A percentile compares a stretch with the other conserved stretches of the same genome.
phyloP scores from a whole-genome alignment of 2,888 invertebrate species.

The Sipunculus nudus region DNA sequence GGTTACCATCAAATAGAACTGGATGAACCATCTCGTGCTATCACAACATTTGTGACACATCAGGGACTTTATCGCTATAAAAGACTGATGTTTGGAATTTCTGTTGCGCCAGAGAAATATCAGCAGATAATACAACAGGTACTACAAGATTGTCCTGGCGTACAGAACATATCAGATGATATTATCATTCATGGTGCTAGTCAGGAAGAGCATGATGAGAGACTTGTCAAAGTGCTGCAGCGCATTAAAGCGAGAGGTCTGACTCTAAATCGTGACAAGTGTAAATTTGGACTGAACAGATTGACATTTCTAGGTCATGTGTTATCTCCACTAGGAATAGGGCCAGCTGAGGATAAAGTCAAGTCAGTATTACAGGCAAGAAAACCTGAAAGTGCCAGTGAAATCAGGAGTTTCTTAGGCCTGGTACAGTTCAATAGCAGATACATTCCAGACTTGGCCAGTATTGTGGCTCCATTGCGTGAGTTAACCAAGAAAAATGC shows the following conservation, averaged over 20 bases:
- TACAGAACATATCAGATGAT: conserved; percentile 11
- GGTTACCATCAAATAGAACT: conserved; percentile 21
- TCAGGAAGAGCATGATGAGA: conserved; percentile 8
- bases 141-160: conserved; percentile 6
- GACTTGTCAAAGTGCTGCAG: conserved; percentile 17
- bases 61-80: conserved; percentile 17
- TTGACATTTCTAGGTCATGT: conserved; percentile 18
- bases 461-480: background rate
- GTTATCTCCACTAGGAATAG: conserved; percentile 1
- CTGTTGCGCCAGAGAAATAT: conserved; percentile 22
- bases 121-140: conserved; percentile 14
- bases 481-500: background rate
- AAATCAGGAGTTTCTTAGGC: conserved; percentile 45
- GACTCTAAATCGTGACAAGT: conserved; percentile 5
- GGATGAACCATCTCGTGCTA: conserved; percentile 7
- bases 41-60: conserved; percentile 20
- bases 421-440: conserved; percentile 24
- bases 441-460: conserved; percentile 3
- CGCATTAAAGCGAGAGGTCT: conserved; percentile 13
- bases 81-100: conserved; percentile 16
- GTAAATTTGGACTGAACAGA: background rate
- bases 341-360: conserved; percentile 4
- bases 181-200: background rate
- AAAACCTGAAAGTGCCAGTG: conserved; percentile 37
- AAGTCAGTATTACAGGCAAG: conserved; percentile 33